Conservation (phyloP, 2,888 invertebrate genomes). For the Heliconius ethilla region DNA sequence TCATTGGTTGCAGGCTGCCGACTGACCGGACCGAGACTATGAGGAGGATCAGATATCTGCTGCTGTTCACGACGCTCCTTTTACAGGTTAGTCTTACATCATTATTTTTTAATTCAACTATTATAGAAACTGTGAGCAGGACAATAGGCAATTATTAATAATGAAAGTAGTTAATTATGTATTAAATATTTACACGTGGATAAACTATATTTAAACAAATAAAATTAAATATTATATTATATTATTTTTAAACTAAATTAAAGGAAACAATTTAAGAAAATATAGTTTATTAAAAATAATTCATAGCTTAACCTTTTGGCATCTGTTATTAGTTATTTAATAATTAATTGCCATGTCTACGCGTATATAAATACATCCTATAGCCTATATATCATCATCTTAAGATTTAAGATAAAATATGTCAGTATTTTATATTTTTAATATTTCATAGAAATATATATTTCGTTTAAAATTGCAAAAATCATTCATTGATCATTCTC, state of each 20-base stretch:
- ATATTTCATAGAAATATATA: neutral
- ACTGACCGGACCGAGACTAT: slow-evolving; percentile 73
- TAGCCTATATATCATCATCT: no score
- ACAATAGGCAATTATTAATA: neutral
- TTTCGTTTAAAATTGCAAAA: neutral
- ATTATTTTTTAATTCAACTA: neutral
- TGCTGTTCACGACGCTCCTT: slow-evolving; percentile 75
- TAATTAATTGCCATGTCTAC: no score
- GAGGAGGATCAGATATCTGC: slow-evolving; percentile 78
- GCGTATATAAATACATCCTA: no score
- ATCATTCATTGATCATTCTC: neutral
- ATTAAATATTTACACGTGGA: neutral
- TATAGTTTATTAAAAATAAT: no score
- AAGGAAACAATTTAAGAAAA: no score
- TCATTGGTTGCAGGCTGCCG: slow-evolving; percentile 75
- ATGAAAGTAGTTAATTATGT: neutral
- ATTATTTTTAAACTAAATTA: no score
- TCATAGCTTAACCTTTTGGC: no score
- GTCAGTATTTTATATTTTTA: no score
- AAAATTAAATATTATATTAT: no score
- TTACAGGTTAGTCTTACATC: slow-evolving; percentile 65
- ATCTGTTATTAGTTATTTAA: no score
- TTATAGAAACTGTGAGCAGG: neutral
- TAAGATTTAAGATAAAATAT: no score
- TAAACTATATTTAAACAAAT: no score